phyloP scores from a whole-genome alignment of 2,797 vertebrate genomes.

The Champsocephalus esox region DNA sequence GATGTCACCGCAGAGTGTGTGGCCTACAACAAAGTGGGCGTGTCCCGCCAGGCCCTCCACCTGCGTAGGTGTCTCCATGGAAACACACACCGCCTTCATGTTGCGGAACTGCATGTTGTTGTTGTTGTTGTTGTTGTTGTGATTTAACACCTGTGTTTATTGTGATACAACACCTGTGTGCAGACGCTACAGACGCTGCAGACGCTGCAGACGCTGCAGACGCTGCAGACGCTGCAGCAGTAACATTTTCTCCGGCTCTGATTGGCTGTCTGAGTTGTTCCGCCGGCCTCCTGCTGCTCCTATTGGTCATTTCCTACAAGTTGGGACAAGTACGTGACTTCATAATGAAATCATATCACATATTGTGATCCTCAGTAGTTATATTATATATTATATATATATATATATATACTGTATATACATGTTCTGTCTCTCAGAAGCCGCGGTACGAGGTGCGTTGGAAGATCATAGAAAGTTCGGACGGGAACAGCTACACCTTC shows the following conservation, averaged over 20 bases:
- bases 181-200: too few relatives aligned
- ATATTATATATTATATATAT: too few relatives aligned
- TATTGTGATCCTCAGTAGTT: too few relatives aligned
- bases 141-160: too few relatives aligned
- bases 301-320: constrained; percentile 88
- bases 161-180: too few relatives aligned
- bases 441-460: constrained; percentile 94
- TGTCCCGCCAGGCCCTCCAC: constrained; percentile 46
- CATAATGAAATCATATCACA: neutral
- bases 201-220: too few relatives aligned
- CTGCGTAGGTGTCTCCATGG: constrained; percentile 52
- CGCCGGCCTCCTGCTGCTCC: constrained; percentile 82
- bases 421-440: constrained; percentile 81
- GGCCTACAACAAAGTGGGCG: constrained; percentile 82
- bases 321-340: constrained; percentile 87
- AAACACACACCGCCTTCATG: too few relatives aligned
- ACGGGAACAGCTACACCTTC: constrained; percentile 93
- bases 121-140: too few relatives aligned
- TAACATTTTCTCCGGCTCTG: constrained; percentile 60
- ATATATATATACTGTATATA: too few relatives aligned
- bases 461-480: constrained; percentile 93
- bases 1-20: constrained; percentile 86
- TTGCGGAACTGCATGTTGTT: too few relatives aligned
- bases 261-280: constrained; percentile 63
- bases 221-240: neutral